Conservation (phyloP, 2,888 invertebrate species). For the Laspeyria flexula region DNA sequence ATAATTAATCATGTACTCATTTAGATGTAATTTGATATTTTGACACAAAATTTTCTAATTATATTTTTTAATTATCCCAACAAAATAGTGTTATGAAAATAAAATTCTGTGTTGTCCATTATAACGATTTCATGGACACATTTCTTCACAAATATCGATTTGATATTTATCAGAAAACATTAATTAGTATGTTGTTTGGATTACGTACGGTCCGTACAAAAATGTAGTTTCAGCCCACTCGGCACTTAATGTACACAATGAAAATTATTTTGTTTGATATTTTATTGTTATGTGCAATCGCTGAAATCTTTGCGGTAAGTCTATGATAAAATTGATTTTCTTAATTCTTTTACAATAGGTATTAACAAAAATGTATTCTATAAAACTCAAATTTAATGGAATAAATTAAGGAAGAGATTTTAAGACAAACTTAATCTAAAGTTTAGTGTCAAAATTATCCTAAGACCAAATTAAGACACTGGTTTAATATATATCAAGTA, state of each 20-base stretch:
- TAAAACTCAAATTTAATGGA: too few species aligned
- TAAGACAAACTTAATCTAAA: too few species aligned
- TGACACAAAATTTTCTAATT: background rate
- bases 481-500: too few species aligned
- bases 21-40: background rate
- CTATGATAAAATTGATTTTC: background rate
- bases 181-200: slow-evolving; percentile 33
- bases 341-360: background rate
- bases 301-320: slow-evolving; percentile 27
- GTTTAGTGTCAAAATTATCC: too few species aligned
- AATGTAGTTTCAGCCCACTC: slow-evolving; percentile 2
- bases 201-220: slow-evolving; percentile 20
- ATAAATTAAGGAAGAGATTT: too few species aligned
- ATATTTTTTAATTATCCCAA: background rate
- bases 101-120: background rate
- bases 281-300: slow-evolving; percentile 24
- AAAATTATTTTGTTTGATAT: slow-evolving; percentile 22
- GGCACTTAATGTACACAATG: slow-evolving; percentile 20
- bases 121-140: slow-evolving; percentile 33
- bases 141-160: slow-evolving; percentile 27
- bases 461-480: too few species aligned
- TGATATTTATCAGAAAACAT: slow-evolving; percentile 28
- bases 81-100: background rate
- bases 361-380: too few species aligned
- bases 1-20: background rate